Base-by-base conservation (phyloP, 2,888 invertebrate species). In the Hirtodrosophila duncani region DNA sequence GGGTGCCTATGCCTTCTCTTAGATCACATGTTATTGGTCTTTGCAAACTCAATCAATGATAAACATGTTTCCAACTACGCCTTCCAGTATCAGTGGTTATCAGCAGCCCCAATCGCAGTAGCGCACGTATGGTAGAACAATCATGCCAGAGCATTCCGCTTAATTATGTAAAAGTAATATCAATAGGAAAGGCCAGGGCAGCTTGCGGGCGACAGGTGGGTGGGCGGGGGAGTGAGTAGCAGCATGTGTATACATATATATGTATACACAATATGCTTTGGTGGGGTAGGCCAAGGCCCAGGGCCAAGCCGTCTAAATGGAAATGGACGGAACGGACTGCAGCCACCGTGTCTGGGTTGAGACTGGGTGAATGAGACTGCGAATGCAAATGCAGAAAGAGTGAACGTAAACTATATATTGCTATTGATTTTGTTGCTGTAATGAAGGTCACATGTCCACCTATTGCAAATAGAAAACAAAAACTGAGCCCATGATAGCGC, bases 371-470 rank as follows among this genome's bases (percentile, higher is more conserved):
- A 63, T 45, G 38, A 33, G 33, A 43, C 34, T 52, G 31, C 21
- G 34, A 53, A 58, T 64, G 49, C 43, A 49, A 50, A 43, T 41
- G 49, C 26, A 24, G 13, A 52, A 53, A 48, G 49, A 29, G 39
- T 44, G 50, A 62, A 63, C 49, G 60, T 62, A 60, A 71, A 67
- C 64, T 63, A 60, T 63, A 34, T 57, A 68, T 67, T 75, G 58
- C 63, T 83, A 82, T 83, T 82, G 83, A 83, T 82, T 82, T 81
- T 81, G 81, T 71, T 77, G 72, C 69, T 74, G 64, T 52, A 77
- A 70, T 75, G 83, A 83, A 83, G 83, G 83, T 84, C 83, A 82
- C 65, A 67, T 67, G 70, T 63, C 59, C 51, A 57, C 56, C 59
- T 52, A 58, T 56, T 38, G 55, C 49, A 34, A 53, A 51, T 48